phyloP scores from a whole-genome alignment of 2,888 invertebrate species.

The Willowsia nigromaculata region DNA sequence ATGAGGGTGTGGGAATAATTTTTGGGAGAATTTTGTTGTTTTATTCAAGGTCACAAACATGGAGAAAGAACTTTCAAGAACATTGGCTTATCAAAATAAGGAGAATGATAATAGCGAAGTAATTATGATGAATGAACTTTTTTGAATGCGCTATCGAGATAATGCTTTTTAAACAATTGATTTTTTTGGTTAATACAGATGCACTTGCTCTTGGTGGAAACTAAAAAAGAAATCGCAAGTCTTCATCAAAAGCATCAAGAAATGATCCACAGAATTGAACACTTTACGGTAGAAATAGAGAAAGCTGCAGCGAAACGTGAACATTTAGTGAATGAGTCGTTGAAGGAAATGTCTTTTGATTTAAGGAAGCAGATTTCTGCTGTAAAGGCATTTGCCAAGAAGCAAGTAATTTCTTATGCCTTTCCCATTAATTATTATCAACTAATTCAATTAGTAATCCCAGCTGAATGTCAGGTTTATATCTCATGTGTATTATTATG shows the following conservation, averaged over 20 bases:
- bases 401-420: slow-evolving; percentile 15
- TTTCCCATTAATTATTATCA: too few species aligned
- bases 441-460: too few species aligned
- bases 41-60: slow-evolving; percentile 44
- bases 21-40: neutral
- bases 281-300: slow-evolving; percentile 51
- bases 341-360: slow-evolving; percentile 26
- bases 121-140: neutral
- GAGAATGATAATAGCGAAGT: slow-evolving; percentile 39
- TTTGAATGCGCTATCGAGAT: neutral
- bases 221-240: slow-evolving; percentile 30
- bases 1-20: neutral
- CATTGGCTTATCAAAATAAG: slow-evolving; percentile 6
- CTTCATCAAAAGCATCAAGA: slow-evolving; percentile 64
- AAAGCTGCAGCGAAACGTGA: slow-evolving; percentile 42
- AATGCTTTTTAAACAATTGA: neutral
- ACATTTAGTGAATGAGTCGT: slow-evolving; percentile 39
- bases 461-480: too few species aligned
- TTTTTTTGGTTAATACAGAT: slow-evolving; percentile 42
- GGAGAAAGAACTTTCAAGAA: slow-evolving; percentile 28
- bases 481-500: neutral
- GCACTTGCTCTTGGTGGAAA: slow-evolving; percentile 44
- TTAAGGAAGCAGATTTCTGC: slow-evolving; percentile 32
- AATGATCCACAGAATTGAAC: slow-evolving; percentile 25
- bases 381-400: slow-evolving; percentile 43